Base-by-base conservation (phyloP, 2,888 invertebrate genomes). In the Creontiades dilutus region DNA sequence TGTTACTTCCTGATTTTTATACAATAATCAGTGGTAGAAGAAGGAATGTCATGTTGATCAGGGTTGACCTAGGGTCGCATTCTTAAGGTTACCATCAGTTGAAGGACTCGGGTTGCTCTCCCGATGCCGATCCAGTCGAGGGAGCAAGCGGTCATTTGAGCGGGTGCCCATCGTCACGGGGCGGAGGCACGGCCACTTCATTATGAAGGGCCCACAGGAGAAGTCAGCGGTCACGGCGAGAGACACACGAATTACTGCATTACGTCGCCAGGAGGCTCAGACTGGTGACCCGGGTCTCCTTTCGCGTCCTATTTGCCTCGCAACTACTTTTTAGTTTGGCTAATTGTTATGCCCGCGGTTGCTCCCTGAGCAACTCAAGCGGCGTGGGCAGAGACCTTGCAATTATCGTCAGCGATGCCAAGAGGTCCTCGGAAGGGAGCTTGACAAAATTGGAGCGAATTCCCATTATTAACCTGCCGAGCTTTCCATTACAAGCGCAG, bases 171-270 rank as follows among this genome's bases (percentile, higher is more conserved):
- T 82, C 82, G 82, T 82, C 82, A 82, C 82, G 82, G 82, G 82
- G 27, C 52, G 82, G 47, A 52, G 82, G 47, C 82, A 82, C 82
- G 82, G 82, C 82, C 82, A 82, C 82, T 82, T 82, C 82, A 82
- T 82, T 82, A 82, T 47, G 78, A 78, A 78, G 78, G 47, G 78
- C 82, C 82, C 23, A 68, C 68, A 68, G 23, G 68, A 68, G 68
- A 68, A 68, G 68, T 68, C 68, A 68, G 68, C 68, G 68, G 82
- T 82, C 82, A 82, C 82, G 82, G 48, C 47, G 82, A 27, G 52
- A 52, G 82, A 4, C 82, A 82, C 82, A 82, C 82, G 82, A 82
- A 82, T 82, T 82, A 82, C 82, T 82, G 82, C 82, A 82, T 82
- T 82, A 82, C 47, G 82, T 68, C 68, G 68, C 68, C 68, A 23